Percentiles rank a stretch among this genome's conserved stretches.
Evolutionary conservation across 2,888 invertebrate species (phyloP).

Genomic region (Seira musarum): DNA sequence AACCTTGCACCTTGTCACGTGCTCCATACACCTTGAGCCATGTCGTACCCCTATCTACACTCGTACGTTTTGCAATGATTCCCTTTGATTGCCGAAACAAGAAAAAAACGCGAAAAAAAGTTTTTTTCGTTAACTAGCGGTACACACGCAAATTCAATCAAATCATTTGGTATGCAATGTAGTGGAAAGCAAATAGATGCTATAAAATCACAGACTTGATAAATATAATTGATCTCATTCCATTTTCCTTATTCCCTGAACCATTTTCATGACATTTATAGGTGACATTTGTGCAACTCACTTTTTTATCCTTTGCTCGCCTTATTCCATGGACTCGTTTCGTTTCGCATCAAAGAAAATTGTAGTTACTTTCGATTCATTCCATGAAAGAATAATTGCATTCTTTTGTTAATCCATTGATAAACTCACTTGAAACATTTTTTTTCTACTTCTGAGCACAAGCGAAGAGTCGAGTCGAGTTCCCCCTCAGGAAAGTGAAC

Average conservation of each 20-base stretch:
- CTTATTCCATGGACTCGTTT: neutral
- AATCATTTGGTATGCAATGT: neutral
- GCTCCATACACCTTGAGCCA: neutral
- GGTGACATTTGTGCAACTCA: neutral
- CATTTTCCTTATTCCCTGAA: neutral
- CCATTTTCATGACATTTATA: constrained; percentile 1
- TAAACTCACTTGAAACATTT: neutral
- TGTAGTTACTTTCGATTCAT: neutral
- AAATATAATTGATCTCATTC: neutral
- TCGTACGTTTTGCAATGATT: neutral
- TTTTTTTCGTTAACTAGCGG: neutral
- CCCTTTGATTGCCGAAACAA: neutral
- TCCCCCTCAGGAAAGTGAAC: neutral
- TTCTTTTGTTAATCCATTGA: neutral
- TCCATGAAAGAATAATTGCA: neutral
- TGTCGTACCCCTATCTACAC: neutral
- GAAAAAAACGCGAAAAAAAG: neutral
- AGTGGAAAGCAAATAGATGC: neutral
- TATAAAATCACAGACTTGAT: neutral
- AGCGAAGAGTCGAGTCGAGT: neutral
- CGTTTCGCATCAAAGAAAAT: neutral
- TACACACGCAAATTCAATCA: neutral
- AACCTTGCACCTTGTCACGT: constrained; percentile 2
- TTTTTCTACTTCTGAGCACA: neutral
- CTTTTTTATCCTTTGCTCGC: neutral